Base-by-base conservation (phyloP, 2,797 vertebrate species). In the Neoniphon sammara region DNA sequence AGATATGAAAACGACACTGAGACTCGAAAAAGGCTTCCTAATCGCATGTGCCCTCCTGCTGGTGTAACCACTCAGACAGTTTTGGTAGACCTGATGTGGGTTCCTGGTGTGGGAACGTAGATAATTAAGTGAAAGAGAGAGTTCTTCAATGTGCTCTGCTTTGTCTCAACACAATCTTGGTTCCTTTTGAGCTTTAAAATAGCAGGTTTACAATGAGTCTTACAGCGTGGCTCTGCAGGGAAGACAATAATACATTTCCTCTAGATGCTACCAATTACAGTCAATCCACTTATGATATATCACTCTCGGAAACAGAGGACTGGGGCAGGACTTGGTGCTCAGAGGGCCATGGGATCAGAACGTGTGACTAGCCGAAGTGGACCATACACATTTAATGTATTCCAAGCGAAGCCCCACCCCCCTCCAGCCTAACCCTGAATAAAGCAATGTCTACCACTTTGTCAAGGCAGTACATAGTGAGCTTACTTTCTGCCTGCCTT, bases 111-210 rank as follows among this genome's bases (percentile, higher is more conserved):
- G 7, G 5, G 31, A 36, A 11, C 71, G 80, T 81, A 70, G 80
- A 89, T 85, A 89, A 90, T 91, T 83, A 87, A 69, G 77, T 87
- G 81, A 85, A 87, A 69, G 77, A 86, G 81, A 85, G 78, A 85
- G 67, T 78, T 73, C 61, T 80, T 56, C 39, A 76, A 67, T 73
- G 77, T 61, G 72, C 50, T 73, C 60, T 81, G 58, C 80, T 77
- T 75, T 78, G 53, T 78, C 69, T 85, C 80, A 75, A 82, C 66
- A 69, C 84, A 85, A 68, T 84, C 61, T 74, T 30, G 50, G 25
- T 27, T n/a, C 25, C 25, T 84, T 70, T 86, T 63, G 83, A 84
- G 83, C 81, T 80, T 65, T 73, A 66, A 84, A 73, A 64, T 74
- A 82, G 85, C 81, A 86, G 68, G 53, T 86, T 84, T 70, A 58